Evolutionary conservation across 2,113 vertebrate species (phyloP).

Genomic region (Eretmodus cyanostictus): DNA sequence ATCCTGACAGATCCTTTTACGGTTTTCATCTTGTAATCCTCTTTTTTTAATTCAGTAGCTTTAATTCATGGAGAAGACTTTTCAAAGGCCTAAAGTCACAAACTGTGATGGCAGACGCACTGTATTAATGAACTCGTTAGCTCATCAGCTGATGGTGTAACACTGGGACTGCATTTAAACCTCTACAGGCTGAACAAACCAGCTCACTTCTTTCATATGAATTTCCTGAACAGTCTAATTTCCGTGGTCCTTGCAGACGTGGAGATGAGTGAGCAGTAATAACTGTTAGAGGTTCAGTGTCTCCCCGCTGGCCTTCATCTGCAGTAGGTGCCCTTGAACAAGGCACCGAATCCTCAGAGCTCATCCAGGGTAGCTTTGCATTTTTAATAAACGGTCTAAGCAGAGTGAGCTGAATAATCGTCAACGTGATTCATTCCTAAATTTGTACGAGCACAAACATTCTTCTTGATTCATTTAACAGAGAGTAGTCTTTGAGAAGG

Average conservation of each 20-base stretch:
- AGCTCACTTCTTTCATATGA: not conserved
- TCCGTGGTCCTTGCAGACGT: not conserved
- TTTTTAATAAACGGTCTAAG: rapidly evolving
- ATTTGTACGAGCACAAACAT: not conserved
- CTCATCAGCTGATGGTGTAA: not conserved
- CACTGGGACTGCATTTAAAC: not conserved
- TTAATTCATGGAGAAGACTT: not conserved
- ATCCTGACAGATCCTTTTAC: not conserved
- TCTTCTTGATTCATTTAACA: not conserved
- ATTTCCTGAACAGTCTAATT: not conserved
- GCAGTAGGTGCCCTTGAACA: not conserved
- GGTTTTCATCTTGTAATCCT: not conserved
- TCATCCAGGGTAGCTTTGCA: not conserved
- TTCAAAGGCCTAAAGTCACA: not conserved
- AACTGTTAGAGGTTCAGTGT: not conserved
- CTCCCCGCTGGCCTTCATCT: not conserved
- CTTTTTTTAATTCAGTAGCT: not conserved
- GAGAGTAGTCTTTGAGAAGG: not conserved
- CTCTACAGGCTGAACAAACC: not conserved
- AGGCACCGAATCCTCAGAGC: not conserved
- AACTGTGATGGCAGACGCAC: not conserved
- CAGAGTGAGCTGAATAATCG: not conserved
- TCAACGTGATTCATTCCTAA: no score
- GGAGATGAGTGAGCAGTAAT: not conserved
- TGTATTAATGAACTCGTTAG: not conserved